Evolutionary conservation across 2,113 vertebrate genomes (phyloP), one percentile per base, ranked within the genome.

Genomic region (Perccottus glenii): DNA sequence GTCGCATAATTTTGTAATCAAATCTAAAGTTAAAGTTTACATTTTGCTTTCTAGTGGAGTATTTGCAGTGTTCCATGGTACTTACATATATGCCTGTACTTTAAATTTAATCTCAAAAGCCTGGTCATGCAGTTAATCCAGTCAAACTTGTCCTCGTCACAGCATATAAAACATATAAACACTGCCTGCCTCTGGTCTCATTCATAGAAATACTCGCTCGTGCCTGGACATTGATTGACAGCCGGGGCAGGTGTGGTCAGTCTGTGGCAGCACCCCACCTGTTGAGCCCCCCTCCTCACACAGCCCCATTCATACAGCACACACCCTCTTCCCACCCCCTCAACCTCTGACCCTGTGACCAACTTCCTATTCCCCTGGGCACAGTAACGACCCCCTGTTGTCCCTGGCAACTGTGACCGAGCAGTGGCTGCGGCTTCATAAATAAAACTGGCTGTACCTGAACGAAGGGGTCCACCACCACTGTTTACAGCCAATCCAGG

Each of bases 271-370:
- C 32, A 70, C 65, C 64, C 92, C 94, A 94, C 90, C 93, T 95
- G 94, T 92, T 85, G 62, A 73, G 81, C 80, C 76, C 84, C 88
- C 78, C 89, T 82, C 72, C 57, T 32, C 6, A 66, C 68, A 80
- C 80, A 92, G 87, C 82, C 81, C 86, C 87, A 46, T 48, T 45
- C 60, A 72, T 73, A 92, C 87, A 80, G 87, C 88, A 76, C 87
- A 92, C 88, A 91, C 89, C 85, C 86, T 75, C 63, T 42, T 57
- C 70, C 33, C 65, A 89, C 75, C 77, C 64, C 79, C 76, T 91
- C 81, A 82, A 89, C 91, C 92, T 78, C 85, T 93, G 93, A 93
- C 93, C 91, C 89, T 55, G 78, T 94, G 93, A 94, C 93, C 93
- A 95, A 92, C 88, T 92, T 94, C 90, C 90, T 89, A 86, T 84